Percentiles rank a stretch among this genome's conserved stretches.
These are phyloP conservation scores for Turritopsis dohrnii DNA, from an alignment of 30 jellyfish, hydroid and myxozoan species.

Conservation along the genomic window DNA sequence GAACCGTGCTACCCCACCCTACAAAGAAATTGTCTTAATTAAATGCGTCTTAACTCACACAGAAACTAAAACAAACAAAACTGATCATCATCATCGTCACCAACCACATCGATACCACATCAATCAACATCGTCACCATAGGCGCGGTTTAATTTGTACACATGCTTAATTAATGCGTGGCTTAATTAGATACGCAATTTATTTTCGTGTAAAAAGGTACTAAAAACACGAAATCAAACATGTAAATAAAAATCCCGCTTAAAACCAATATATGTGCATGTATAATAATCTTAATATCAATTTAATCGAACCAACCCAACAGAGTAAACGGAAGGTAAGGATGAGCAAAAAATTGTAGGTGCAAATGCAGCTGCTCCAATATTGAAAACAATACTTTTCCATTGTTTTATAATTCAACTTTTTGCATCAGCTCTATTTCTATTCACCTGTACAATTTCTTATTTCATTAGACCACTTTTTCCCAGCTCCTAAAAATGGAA, in stretches of 20 bases:
- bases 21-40: too few relatives aligned
- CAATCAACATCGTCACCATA: too few relatives aligned
- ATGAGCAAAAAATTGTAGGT: not conserved
- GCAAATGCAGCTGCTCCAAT: not conserved
- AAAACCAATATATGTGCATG: not conserved
- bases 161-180: too few relatives aligned
- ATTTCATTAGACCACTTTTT: not conserved
- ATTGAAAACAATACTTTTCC: not conserved
- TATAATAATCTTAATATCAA: too few relatives aligned
- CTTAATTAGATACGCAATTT: too few relatives aligned
- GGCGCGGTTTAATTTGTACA: too few relatives aligned
- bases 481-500: not conserved
- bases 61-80: too few relatives aligned
- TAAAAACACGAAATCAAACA: not conserved
- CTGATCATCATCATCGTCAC: too few relatives aligned
- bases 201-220: too few relatives aligned
- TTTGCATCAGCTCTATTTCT: not conserved
- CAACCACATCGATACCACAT: too few relatives aligned
- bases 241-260: not conserved
- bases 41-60: too few relatives aligned
- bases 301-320: not conserved
- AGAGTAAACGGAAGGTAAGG: not conserved
- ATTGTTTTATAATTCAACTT: not conserved
- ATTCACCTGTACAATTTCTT: not conserved
- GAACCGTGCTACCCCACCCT: too few relatives aligned